Conservation (phyloP, 2,888 invertebrate species). For the Vesta saturnalis region DNA sequence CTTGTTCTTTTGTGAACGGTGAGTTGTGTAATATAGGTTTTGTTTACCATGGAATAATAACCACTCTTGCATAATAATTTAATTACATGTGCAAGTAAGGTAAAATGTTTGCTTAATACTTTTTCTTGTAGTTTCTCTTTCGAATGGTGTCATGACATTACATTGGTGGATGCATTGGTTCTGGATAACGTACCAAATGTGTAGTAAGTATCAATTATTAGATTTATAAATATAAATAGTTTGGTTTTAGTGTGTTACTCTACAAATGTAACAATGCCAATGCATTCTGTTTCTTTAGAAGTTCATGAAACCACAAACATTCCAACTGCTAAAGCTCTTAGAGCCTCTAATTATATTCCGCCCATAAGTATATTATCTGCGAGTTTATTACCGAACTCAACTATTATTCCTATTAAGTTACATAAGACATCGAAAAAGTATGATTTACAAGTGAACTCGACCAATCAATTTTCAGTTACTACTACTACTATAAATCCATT, state of each 20-base stretch:
- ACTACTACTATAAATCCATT: slow-evolving; percentile 38
- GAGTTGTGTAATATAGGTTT: neutral
- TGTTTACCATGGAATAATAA: neutral
- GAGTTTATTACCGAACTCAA: slow-evolving; percentile 19
- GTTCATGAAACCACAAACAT: slow-evolving; percentile 12
- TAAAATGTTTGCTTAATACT: neutral
- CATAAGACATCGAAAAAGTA: slow-evolving; percentile 34
- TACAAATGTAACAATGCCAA: slow-evolving; percentile 42
- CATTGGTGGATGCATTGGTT: slow-evolving; percentile 93
- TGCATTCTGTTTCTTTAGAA: slow-evolving; percentile 23
- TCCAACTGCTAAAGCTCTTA: slow-evolving; percentile 38
- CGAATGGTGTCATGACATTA: slow-evolving; percentile 77
- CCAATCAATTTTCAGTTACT: slow-evolving; percentile 35
- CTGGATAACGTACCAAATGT: slow-evolving; percentile 73
- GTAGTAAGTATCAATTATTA: slow-evolving; percentile 21
- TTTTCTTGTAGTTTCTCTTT: slow-evolving; percentile 41
- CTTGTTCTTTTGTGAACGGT: neutral
- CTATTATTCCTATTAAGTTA: slow-evolving; percentile 21
- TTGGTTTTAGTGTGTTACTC: slow-evolving; percentile 43
- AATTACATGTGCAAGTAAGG: slow-evolving; percentile 15
- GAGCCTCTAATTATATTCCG: slow-evolving; percentile 45
- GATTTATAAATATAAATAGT: slow-evolving; percentile 11
- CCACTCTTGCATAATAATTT: slow-evolving; percentile 27
- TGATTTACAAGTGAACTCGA: slow-evolving; percentile 25
- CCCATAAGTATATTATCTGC: slow-evolving; percentile 42